Evolutionary conservation across 2,888 invertebrate species (phyloP).

Genomic region (Nematopogon swammerdamellus): DNA sequence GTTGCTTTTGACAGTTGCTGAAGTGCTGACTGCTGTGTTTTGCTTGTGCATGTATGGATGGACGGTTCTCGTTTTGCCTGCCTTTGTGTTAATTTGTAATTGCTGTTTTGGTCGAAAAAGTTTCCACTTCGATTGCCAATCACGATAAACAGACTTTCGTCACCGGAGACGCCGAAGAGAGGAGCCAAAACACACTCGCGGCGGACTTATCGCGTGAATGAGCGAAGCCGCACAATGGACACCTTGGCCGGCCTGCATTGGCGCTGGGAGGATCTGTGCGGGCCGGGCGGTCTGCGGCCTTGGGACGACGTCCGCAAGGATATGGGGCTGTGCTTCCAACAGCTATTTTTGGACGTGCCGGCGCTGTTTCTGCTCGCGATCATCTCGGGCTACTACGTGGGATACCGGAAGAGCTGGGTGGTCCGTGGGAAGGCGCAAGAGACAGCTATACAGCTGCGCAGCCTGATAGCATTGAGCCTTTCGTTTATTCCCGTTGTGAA

Average conservation of each 20-base stretch:
- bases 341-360: constrained; percentile 76
- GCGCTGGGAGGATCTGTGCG: constrained; percentile 77
- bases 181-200: no score
- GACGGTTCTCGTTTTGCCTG: no score
- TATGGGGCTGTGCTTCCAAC: constrained; percentile 83
- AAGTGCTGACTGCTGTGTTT: no score
- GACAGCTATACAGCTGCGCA: constrained; percentile 62
- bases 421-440: constrained; percentile 62
- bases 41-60: no score
- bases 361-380: constrained; percentile 69
- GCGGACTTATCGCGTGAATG: no score
- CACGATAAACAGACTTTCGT: no score
- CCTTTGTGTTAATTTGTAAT: no score
- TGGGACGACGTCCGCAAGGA: constrained; percentile 70
- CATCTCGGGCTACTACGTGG: constrained; percentile 78
- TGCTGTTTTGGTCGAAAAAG: no score
- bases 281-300: constrained; percentile 65
- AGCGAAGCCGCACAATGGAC: no score
- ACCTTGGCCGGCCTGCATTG: constrained; percentile 35
- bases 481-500: constrained; percentile 66
- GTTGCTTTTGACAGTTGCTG: no score
- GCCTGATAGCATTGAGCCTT: constrained; percentile 60
- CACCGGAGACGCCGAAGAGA: no score
- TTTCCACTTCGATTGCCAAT: no score
- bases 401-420: constrained; percentile 62